A percentile compares a stretch with the other conserved stretches of the same genome.
phyloP scores from a whole-genome alignment of 2,888 invertebrate genomes.

The Rhagium mordax region DNA sequence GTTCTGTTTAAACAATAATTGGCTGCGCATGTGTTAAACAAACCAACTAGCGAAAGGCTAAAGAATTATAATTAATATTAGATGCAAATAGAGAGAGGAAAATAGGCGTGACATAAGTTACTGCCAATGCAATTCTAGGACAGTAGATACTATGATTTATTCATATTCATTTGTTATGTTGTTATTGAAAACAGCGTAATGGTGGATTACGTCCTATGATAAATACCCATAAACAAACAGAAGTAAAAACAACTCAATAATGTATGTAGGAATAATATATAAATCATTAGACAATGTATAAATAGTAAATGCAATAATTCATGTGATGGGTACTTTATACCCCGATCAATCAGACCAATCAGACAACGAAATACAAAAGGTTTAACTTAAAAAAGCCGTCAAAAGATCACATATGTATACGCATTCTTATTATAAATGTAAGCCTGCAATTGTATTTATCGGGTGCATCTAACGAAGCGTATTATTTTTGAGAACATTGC shows the following conservation, averaged over 20 bases:
- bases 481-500: too few relatives aligned
- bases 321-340: too few relatives aligned
- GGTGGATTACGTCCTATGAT: background rate
- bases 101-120: constrained; percentile 54
- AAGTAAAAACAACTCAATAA: background rate
- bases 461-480: too few relatives aligned
- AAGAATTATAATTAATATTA: constrained; percentile 36
- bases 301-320: too few relatives aligned
- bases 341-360: too few relatives aligned
- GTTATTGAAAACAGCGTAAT: constrained; percentile 38
- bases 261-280: too few relatives aligned
- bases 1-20: constrained; percentile 31
- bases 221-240: background rate
- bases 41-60: constrained; percentile 46
- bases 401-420: too few relatives aligned
- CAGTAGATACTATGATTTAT: constrained; percentile 39
- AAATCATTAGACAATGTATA: too few relatives aligned
- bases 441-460: too few relatives aligned
- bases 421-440: too few relatives aligned
- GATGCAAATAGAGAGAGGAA: constrained; percentile 42
- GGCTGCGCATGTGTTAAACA: constrained; percentile 39
- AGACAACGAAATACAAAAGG: too few relatives aligned
- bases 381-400: too few relatives aligned
- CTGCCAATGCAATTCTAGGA: constrained; percentile 52
- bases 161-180: constrained; percentile 29